phyloP scores from a whole-genome alignment of 2,113 vertebrate genomes.

The Eidolon helvum region DNA sequence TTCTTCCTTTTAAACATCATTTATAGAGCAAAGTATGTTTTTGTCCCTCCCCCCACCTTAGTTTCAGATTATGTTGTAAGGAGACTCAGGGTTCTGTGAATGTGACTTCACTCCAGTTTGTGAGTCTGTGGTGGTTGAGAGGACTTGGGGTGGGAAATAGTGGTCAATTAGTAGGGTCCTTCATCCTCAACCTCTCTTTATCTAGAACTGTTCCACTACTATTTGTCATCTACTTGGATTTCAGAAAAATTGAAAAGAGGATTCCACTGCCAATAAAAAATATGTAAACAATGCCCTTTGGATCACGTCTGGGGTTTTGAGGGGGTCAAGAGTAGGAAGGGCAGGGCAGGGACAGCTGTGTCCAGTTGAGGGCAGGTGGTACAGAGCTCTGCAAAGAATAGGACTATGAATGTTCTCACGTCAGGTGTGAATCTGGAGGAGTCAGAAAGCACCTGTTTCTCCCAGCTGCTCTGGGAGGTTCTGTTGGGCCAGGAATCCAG shows the following conservation, averaged over 20 bases:
- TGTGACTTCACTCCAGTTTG: background rate
- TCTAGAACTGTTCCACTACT: background rate
- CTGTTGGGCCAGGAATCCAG: conserved; percentile 37
- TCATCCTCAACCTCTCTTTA: background rate
- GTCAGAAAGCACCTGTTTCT: conserved; percentile 42
- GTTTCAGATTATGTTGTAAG: background rate
- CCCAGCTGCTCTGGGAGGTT: conserved; percentile 51
- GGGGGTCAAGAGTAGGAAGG: background rate
- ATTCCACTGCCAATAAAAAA: background rate
- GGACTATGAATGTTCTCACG: background rate
- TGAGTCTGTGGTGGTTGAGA: background rate
- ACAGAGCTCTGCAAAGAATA: background rate
- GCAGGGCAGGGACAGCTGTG: background rate
- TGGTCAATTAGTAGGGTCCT: background rate
- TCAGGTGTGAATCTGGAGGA: conserved; percentile 39
- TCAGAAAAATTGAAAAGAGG: background rate
- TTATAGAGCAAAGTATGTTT: background rate
- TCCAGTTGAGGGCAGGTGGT: background rate
- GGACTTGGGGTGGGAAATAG: background rate
- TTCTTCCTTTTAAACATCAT: background rate
- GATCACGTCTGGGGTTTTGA: background rate
- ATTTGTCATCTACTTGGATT: background rate
- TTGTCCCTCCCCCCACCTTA: background rate
- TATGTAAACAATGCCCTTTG: background rate
- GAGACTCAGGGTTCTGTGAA: background rate